Percentiles rank a stretch among this genome's conserved stretches.
Evolutionary conservation across 2,888 invertebrate genomes (phyloP).

Genomic region (Phengaris arion): DNA sequence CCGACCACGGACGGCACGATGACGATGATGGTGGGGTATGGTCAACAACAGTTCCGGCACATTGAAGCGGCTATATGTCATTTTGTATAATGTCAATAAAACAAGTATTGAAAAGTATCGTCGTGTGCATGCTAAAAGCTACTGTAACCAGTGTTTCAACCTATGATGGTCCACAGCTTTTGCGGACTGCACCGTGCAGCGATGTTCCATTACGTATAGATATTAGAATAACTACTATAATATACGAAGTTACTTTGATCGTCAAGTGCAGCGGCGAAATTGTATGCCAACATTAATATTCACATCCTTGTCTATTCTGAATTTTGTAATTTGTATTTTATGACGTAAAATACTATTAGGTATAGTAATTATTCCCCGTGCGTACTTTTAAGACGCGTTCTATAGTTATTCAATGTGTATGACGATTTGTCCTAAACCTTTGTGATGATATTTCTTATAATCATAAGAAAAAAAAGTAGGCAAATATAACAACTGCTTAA

Average conservation of each 20-base stretch:
- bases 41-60: neutral
- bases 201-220: constrained; percentile 27
- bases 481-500: constrained; percentile 6
- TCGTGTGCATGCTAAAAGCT: neutral
- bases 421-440: constrained; percentile 12
- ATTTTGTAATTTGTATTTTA: constrained; percentile 19
- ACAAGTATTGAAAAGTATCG: neutral
- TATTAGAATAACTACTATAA: constrained; percentile 1
- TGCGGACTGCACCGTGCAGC: constrained; percentile 19
- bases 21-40: neutral
- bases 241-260: constrained; percentile 4
- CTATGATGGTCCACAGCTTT: neutral
- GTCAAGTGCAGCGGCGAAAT: neutral
- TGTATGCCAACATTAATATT: constrained; percentile 15
- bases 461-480: constrained; percentile 9
- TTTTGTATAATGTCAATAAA: neutral
- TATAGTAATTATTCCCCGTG: neutral
- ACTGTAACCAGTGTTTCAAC: neutral
- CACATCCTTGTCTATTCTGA: neutral
- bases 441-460: neutral
- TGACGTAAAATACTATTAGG: neutral
- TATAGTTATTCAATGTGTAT: neutral
- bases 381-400: neutral
- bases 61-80: neutral
- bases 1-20: neutral